Base-by-base conservation (phyloP, 2,797 vertebrate genomes). In the Percopsis omiscomaycus region DNA sequence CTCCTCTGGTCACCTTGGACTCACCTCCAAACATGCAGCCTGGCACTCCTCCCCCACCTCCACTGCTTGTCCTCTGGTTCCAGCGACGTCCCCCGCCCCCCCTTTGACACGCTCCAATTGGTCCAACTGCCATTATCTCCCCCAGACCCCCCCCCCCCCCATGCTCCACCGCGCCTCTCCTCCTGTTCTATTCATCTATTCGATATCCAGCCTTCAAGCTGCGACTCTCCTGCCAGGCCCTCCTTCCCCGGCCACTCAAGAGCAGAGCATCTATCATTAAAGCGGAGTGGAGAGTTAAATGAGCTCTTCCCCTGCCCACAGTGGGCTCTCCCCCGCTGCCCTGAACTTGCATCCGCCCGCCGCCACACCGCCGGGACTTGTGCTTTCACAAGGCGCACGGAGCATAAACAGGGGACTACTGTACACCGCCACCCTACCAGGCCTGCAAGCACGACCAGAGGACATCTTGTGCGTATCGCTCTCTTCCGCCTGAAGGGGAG, bases 191-290 rank as follows among this genome's bases (percentile, higher is more conserved):
- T 37, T 37, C 32, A 37, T 37, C 32, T 37, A 37, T 37, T 37
- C 5, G 32, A 37, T 37, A 37, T 44, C 56, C 61, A 14, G 13
- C 22, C 42, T 28, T 45, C 56, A 66, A 61, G 73, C 49, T n/a
- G 14, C 6, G 1, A 37, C 32, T 37, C 32, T 37, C 32, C 32
- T 37, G 32, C 32, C 32, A 37, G 32, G 5, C 5, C 32, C 6
- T 3, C 22, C 22, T 22, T 22, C 59, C 65, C 53, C 59, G 74
- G 77, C 68, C 75, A 69, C 82, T 78, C 79, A 79, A 81, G 78
- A 50, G 58, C 88, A 81, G 78, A 50, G 58, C 88, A 89, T 89
- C 84, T 78, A 88, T 88, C 86, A 89, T 89, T 87, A 84, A 88
- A 89, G 85, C 81, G 81, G 84, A 86, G 83, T 79, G 73, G 67